These are phyloP conservation scores for Chlorospingus semifuscus DNA, from an alignment of 2,797 vertebrate genomes.

Conservation along the genomic window DNA sequence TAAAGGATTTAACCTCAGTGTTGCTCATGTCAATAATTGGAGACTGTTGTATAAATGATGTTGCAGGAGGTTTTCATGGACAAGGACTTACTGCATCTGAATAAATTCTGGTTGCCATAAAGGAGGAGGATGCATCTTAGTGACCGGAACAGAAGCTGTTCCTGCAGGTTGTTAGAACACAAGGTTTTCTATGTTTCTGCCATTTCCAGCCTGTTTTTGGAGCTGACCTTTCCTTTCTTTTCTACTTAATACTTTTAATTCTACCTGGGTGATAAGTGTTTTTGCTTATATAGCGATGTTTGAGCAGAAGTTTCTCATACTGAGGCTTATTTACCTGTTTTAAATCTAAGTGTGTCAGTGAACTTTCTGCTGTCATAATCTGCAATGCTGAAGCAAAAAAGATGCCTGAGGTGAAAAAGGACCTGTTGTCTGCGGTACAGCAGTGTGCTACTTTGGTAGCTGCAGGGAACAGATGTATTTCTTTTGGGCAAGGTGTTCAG, in stretches of 20 bases:
- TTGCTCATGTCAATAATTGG: background rate
- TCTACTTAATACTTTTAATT: background rate
- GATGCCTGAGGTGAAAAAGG: background rate
- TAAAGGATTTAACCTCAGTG: background rate
- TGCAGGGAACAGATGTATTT: background rate
- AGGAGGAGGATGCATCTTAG: background rate
- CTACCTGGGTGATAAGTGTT: background rate
- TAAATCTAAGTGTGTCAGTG: background rate
- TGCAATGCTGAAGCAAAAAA: background rate
- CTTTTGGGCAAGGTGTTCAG: background rate
- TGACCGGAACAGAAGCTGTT: background rate
- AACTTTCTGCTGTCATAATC: background rate
- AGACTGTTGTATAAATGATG: background rate
- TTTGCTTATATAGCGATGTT: background rate
- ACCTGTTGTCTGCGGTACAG: background rate
- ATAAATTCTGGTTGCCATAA: background rate
- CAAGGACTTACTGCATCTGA: background rate
- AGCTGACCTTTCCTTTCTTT: background rate
- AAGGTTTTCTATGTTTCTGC: background rate
- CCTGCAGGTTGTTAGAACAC: background rate
- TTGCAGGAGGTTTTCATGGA: background rate
- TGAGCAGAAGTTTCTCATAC: background rate
- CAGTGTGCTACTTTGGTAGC: background rate
- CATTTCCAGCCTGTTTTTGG: background rate
- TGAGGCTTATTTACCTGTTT: background rate